phyloP scores from a whole-genome alignment of 2,888 invertebrate species.

The Hirtodrosophila confusa region DNA sequence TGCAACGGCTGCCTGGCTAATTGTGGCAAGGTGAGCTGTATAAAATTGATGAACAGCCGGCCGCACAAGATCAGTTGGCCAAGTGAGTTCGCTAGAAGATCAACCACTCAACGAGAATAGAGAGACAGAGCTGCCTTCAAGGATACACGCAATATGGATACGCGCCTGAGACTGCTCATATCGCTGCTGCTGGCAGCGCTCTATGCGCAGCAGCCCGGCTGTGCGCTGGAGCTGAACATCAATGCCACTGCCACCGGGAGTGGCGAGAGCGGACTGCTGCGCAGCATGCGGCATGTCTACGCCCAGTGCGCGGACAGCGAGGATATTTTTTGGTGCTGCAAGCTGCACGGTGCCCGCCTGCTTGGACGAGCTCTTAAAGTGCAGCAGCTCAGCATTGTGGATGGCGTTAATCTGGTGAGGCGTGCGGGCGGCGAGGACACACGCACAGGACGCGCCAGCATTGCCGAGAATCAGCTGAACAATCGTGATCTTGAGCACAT shows the following conservation, averaged over 20 bases:
- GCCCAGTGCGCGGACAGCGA: conserved; percentile 87
- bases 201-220: conserved; percentile 31
- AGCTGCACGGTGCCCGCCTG: conserved; percentile 88
- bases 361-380: conserved; percentile 87
- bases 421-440: conserved; percentile 69
- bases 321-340: conserved; percentile 89
- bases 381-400: conserved; percentile 87
- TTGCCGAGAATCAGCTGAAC: conserved; percentile 84
- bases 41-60: conserved; percentile 73
- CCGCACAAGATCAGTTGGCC: conserved; percentile 81
- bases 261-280: conserved; percentile 77
- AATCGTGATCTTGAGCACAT: conserved; percentile 87
- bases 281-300: conserved; percentile 82
- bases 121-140: conserved; percentile 18
- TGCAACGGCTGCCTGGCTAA: conserved; percentile 76
- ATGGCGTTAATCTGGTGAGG: conserved; percentile 86
- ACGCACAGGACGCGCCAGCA: conserved; percentile 78
- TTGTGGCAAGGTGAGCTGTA: conserved; percentile 78
- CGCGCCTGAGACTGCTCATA: conserved; percentile 60
- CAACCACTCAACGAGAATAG: not conserved
- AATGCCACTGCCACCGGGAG: conserved; percentile 13
- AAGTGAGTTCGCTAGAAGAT: conserved; percentile 56
- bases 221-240: conserved; percentile 34
- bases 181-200: conserved; percentile 58
- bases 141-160: conserved; percentile 66